phyloP scores from a whole-genome alignment of 2,888 invertebrate species.

The Rhimphoctona megacephalus region DNA sequence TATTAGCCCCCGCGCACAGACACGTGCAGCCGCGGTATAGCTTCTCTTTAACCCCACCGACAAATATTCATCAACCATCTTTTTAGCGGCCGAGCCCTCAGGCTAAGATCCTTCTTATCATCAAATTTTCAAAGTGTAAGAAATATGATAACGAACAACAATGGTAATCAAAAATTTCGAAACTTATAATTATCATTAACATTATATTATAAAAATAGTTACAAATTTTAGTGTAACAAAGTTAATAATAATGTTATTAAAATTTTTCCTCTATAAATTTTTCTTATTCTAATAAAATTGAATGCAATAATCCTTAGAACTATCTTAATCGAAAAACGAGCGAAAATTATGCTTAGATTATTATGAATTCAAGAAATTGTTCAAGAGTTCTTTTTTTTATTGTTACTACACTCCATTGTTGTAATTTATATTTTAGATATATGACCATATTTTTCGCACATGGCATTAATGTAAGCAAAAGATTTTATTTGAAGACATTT shows the following conservation, averaged over 20 bases:
- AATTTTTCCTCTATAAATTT: too few relatives aligned
- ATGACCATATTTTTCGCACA: not conserved
- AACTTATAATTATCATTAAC: too few relatives aligned
- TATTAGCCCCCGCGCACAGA: conserved; percentile 50
- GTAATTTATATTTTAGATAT: not conserved
- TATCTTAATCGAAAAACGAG: too few relatives aligned
- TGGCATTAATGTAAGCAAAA: not conserved
- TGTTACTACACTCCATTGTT: not conserved
- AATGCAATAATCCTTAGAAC: too few relatives aligned
- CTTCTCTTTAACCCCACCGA: conserved; percentile 50
- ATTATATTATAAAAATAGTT: too few relatives aligned
- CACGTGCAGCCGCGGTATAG: conserved; percentile 39
- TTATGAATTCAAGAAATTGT: not conserved
- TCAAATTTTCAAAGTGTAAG: conserved; percentile 26
- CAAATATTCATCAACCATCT: conserved; percentile 21
- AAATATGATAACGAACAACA: too few relatives aligned
- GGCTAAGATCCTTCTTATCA: conserved; percentile 13
- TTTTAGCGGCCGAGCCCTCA: conserved; percentile 6
- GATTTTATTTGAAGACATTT: too few relatives aligned
- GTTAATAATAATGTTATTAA: too few relatives aligned
- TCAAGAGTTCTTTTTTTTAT: not conserved
- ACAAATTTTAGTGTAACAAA: too few relatives aligned
- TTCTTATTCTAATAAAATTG: too few relatives aligned
- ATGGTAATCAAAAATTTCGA: not conserved
- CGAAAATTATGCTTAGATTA: too few relatives aligned